These are phyloP conservation scores for Calephelis virginiensis DNA, from an alignment of 1,140 invertebrate genomes.

Conservation along the genomic window DNA sequence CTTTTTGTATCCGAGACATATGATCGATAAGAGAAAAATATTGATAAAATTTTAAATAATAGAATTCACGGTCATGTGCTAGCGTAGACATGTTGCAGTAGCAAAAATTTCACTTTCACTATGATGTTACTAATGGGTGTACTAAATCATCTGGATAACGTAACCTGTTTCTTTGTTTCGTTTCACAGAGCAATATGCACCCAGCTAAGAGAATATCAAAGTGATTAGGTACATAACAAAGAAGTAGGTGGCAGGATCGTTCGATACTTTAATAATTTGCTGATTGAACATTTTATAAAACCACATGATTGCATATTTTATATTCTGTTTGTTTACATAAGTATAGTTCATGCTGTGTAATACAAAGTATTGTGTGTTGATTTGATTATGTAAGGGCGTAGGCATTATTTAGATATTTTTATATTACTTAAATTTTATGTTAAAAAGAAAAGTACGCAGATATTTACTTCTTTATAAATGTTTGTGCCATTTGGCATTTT, in stretches of 20 bases:
- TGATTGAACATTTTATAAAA: neutral
- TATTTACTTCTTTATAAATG: no score
- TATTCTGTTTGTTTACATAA: constrained; percentile 7
- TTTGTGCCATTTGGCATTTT: no score
- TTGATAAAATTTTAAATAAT: constrained; percentile 30
- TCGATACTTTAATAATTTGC: neutral
- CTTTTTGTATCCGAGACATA: constrained; percentile 12
- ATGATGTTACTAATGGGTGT: constrained; percentile 18
- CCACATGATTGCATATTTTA: neutral
- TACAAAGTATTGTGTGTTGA: neutral
- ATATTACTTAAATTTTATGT: no score
- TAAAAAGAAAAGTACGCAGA: no score
- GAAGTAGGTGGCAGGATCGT: neutral
- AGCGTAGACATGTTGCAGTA: constrained; percentile 1
- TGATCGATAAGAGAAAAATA: constrained; percentile 15
- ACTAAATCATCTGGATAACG: constrained; percentile 16
- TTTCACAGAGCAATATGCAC: constrained; percentile 5
- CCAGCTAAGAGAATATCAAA: neutral
- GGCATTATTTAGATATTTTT: neutral
- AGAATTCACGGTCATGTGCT: constrained; percentile 44
- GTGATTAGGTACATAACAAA: neutral
- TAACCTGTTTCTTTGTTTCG: constrained; percentile 37
- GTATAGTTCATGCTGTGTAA: neutral
- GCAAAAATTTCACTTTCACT: constrained; percentile 48
- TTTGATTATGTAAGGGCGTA: constrained; percentile 1